Conservation (phyloP, 2,888 invertebrate species). For the Conomelus anceps region DNA sequence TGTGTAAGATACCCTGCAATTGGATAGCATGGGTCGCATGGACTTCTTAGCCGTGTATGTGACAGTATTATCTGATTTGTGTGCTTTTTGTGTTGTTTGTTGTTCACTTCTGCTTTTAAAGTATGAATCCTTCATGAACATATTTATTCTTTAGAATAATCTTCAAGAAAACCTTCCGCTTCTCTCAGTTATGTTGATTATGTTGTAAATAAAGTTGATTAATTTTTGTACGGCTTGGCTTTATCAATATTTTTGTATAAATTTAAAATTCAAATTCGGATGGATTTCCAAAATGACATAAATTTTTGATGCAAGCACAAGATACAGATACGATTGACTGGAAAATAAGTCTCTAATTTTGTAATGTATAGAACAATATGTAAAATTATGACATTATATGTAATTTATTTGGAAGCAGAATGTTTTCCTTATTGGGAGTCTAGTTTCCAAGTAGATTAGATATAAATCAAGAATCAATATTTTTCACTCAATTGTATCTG, state of each 20-base stretch:
- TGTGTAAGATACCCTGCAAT: slow-evolving; percentile 35
- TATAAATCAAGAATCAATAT: no score
- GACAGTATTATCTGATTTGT: not conserved
- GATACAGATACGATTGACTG: no score
- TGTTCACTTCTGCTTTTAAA: not conserved
- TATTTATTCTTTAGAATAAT: no score
- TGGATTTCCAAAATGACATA: not conserved
- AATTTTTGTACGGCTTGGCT: not conserved
- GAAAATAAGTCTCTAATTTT: no score
- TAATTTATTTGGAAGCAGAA: no score
- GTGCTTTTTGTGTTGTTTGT: not conserved
- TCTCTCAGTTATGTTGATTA: not conserved
- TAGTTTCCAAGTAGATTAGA: no score
- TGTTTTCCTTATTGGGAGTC: no score
- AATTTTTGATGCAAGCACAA: not conserved
- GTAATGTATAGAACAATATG: no score
- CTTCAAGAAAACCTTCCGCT: not conserved
- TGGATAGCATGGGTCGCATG: not conserved
- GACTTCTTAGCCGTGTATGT: not conserved
- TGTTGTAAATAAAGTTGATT: not conserved
- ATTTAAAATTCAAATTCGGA: not conserved
- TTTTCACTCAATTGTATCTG: no score
- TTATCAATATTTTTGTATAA: not conserved
- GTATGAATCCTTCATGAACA: not conserved
- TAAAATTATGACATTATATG: no score